These are phyloP conservation scores for Mugil cephalus DNA, from an alignment of 2,113 vertebrate species.

Conservation along the genomic window DNA sequence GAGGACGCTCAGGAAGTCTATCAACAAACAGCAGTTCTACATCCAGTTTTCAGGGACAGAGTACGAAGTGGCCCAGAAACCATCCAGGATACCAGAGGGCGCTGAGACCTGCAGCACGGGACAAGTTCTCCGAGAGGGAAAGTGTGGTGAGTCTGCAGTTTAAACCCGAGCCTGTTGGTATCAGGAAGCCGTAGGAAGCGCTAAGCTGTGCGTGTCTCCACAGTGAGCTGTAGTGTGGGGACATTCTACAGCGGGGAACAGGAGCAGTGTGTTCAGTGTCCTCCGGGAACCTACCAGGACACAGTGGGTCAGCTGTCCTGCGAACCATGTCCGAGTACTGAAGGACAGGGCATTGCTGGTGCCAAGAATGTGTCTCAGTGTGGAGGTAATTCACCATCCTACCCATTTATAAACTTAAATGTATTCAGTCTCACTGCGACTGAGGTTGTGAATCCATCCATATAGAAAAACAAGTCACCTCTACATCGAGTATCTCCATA, in stretches of 20 bases:
- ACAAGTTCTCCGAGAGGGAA: conserved; percentile 89
- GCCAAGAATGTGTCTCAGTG: conserved; percentile 94
- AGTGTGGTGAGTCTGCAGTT: conserved; percentile 86
- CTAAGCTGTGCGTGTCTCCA: conserved; percentile 39
- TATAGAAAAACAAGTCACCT: too few relatives aligned
- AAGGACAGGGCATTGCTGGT: conserved; percentile 86
- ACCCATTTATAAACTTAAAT: not conserved
- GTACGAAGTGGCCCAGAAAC: conserved; percentile 93
- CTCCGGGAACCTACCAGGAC: conserved; percentile 93
- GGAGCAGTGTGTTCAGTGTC: conserved; percentile 88
- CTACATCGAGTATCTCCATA: too few relatives aligned
- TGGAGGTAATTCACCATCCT: conserved; percentile 84
- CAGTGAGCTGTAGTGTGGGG: conserved; percentile 90
- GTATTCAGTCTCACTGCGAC: too few relatives aligned
- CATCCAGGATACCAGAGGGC: conserved; percentile 84
- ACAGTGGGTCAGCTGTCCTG: conserved; percentile 91
- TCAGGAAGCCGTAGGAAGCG: not conserved
- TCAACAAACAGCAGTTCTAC: conserved; percentile 96
- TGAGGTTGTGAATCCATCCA: not conserved
- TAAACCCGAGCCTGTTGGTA: too few relatives aligned
- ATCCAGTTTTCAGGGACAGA: conserved; percentile 94
- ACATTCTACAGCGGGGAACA: conserved; percentile 92
- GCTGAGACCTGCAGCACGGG: conserved; percentile 88
- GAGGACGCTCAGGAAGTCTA: conserved; percentile 93
- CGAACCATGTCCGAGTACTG: conserved; percentile 91